Conservation (phyloP, 2,797 vertebrate genomes). For the Microctenopoma lineatum region DNA sequence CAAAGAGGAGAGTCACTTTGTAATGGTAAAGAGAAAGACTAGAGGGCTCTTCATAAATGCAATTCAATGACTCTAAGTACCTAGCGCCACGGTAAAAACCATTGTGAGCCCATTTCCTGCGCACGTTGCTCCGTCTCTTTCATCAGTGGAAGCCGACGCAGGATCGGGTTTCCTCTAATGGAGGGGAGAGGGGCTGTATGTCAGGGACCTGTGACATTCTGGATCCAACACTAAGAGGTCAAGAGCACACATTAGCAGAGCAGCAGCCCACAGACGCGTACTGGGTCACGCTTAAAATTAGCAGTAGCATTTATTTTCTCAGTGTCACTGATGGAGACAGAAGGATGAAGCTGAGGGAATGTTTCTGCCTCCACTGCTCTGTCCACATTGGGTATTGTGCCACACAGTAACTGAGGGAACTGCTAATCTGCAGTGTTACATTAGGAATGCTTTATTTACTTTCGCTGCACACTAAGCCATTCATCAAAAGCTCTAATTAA, state of each 20-base stretch:
- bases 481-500: constrained; percentile 65
- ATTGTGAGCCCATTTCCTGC: constrained; percentile 69
- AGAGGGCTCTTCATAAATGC: constrained; percentile 70
- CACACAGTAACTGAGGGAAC: not conserved
- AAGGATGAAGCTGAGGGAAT: constrained; percentile 8
- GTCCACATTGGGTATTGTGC: constrained; percentile 18
- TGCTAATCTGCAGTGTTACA: constrained; percentile 27
- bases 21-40: constrained; percentile 65
- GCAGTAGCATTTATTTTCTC: constrained; percentile 56
- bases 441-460: constrained; percentile 37
- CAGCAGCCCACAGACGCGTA: constrained; percentile 35
- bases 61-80: constrained; percentile 73
- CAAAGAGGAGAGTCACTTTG: constrained; percentile 59
- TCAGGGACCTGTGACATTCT: constrained; percentile 70
- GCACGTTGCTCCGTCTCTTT: constrained; percentile 41
- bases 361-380: constrained; percentile 11
- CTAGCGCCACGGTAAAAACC: constrained; percentile 63
- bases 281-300: constrained; percentile 59
- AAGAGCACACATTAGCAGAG: constrained; percentile 49
- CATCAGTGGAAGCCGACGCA: constrained; percentile 51
- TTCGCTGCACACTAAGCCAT: constrained; percentile 44
- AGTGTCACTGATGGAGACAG: constrained; percentile 49
- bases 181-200: constrained; percentile 62
- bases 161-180: constrained; percentile 85
- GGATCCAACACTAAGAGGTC: constrained; percentile 51